Evolutionary conservation across 2,888 invertebrate genomes (phyloP).

Genomic region (Meghimatium bilineatum): DNA sequence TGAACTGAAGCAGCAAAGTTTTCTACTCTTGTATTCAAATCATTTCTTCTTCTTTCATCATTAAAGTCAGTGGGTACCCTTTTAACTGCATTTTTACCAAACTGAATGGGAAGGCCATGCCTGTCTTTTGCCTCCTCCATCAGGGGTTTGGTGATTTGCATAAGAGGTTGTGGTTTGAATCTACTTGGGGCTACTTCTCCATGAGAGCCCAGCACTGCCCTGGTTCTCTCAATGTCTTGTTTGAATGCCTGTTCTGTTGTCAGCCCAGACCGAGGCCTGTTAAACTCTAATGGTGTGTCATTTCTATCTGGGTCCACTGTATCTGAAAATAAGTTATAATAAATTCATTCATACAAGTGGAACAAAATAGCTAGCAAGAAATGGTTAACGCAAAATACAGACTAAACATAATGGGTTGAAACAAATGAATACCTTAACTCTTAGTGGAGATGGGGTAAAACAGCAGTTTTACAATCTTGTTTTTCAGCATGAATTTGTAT

Average conservation of each 20-base stretch:
- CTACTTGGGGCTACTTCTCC: background rate
- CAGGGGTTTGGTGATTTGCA: background rate
- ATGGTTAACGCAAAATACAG: background rate
- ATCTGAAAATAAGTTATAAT: conserved; percentile 3
- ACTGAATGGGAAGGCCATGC: conserved; percentile 34
- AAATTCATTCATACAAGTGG: background rate
- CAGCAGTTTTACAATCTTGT: no score
- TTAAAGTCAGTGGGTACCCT: conserved; percentile 19
- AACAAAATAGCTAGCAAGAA: no score
- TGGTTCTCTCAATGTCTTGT: conserved; percentile 43
- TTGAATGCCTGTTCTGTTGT: conserved; percentile 35
- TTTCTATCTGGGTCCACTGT: conserved; percentile 25
- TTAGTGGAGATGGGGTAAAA: no score
- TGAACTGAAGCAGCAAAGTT: background rate
- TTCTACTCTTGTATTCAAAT: background rate
- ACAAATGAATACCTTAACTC: no score
- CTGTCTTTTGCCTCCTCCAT: background rate
- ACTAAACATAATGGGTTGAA: no score
- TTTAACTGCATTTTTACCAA: conserved; percentile 42
- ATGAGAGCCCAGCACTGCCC: background rate
- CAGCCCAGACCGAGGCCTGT: conserved; percentile 6
- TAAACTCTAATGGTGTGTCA: conserved; percentile 36
- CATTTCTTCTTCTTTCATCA: conserved; percentile 16
- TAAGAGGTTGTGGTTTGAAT: background rate
- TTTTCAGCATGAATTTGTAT: no score